These are phyloP conservation scores for Paedocypris micromegethes DNA, from an alignment of 2,797 vertebrate species.

Conservation along the genomic window DNA sequence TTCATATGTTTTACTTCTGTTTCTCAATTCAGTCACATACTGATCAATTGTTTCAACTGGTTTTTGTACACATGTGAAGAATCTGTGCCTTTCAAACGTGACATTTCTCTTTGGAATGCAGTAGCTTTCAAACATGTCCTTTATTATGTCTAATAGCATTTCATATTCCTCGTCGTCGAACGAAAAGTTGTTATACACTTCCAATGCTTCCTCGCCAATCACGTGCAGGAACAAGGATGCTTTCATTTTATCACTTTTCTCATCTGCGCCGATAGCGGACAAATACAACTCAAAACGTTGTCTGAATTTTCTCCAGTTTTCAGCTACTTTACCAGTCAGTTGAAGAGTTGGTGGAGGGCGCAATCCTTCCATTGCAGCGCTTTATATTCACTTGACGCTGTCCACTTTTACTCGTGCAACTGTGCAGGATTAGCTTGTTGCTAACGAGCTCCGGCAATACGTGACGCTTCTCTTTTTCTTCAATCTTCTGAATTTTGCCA, in stretches of 20 bases:
- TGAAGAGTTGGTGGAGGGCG: no score
- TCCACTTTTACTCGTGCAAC: no score
- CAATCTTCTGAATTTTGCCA: no score
- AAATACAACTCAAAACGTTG: slow-evolving; percentile 5
- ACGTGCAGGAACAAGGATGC: slow-evolving; percentile 34
- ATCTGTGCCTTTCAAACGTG: slow-evolving; percentile 25
- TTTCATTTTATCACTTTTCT: neutral
- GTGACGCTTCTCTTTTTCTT: no score
- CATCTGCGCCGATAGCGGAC: neutral
- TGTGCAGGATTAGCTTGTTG: no score
- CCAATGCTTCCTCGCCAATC: slow-evolving; percentile 4
- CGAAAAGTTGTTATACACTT: slow-evolving; percentile 25
- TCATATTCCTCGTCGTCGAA: slow-evolving; percentile 8
- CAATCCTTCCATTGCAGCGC: slow-evolving; percentile 9
- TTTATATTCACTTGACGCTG: no score
- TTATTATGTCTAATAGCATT: slow-evolving; percentile 6
- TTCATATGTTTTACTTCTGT: slow-evolving; percentile 20
- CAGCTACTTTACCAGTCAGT: slow-evolving; percentile 2
- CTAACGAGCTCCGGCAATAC: no score
- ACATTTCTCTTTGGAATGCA: slow-evolving; percentile 19
- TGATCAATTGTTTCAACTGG: slow-evolving; percentile 7
- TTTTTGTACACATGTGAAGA: slow-evolving; percentile 19
- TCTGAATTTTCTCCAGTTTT: slow-evolving; percentile 10
- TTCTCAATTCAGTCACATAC: slow-evolving; percentile 18
- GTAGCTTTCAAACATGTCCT: slow-evolving; percentile 20